A percentile compares a stretch with the other conserved stretches of the same genome.
phyloP scores from a whole-genome alignment of 2,113 vertebrate genomes.

The Tricholaema leucomelas region DNA sequence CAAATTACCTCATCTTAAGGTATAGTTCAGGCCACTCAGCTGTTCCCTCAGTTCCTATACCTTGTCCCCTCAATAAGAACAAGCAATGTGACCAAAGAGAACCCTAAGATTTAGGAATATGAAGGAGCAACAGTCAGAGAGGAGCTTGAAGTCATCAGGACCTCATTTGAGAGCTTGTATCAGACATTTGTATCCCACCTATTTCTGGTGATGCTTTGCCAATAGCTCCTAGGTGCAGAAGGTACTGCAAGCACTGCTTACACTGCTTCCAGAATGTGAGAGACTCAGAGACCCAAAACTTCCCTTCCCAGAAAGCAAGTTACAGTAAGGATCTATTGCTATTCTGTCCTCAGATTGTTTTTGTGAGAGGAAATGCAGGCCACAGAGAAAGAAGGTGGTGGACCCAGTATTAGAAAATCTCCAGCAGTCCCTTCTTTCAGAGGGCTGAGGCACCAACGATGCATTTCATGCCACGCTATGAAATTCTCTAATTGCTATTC shows the following conservation, averaged over 20 bases:
- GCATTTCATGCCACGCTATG: not conserved
- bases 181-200: not conserved
- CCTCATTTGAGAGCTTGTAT: not conserved
- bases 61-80: not conserved
- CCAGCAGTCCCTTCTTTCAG: not conserved
- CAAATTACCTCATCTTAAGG: slow-evolving; percentile 48
- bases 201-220: not conserved
- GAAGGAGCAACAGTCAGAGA: not conserved
- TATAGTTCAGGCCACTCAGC: not conserved
- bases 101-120: not conserved
- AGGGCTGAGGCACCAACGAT: not conserved
- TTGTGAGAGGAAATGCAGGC: not conserved
- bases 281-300: not conserved
- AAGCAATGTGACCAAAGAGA: not conserved
- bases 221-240: not conserved
- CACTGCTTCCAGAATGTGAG: not conserved
- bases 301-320: not conserved
- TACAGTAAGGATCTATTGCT: not conserved
- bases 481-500: not conserved
- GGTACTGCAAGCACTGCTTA: not conserved
- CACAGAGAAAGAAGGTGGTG: not conserved
- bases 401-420: not conserved
- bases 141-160: not conserved
- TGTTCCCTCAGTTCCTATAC: not conserved
- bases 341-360: not conserved